These are phyloP conservation scores for Prunella himalayana DNA, from an alignment of 2,113 vertebrate genomes.

Conservation along the genomic window DNA sequence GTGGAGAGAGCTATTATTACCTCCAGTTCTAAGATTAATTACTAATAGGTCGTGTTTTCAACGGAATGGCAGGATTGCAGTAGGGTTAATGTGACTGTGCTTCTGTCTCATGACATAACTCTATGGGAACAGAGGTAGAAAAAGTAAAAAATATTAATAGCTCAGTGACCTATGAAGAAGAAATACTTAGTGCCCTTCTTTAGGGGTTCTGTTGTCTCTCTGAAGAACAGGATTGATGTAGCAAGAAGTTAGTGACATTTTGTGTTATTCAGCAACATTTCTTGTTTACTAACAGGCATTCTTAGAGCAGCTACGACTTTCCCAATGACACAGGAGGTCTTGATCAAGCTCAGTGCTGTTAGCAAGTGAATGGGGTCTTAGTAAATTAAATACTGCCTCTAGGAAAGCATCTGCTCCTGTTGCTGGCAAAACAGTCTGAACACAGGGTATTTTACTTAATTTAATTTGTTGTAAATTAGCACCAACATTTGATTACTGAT, in stretches of 20 bases:
- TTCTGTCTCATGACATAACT: background rate
- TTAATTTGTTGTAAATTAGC: background rate
- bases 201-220: background rate
- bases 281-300: background rate
- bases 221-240: background rate
- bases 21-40: constrained; percentile 24
- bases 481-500: background rate
- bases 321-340: background rate
- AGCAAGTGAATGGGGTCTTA: background rate
- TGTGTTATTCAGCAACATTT: background rate
- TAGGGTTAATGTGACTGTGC: background rate
- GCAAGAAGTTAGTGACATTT: background rate
- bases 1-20: background rate
- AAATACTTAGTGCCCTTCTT: background rate
- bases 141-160: background rate
- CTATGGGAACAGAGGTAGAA: background rate
- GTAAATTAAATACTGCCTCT: background rate
- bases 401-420: background rate
- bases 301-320: background rate
- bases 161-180: background rate
- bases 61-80: background rate
- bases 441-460: background rate
- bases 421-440: background rate
- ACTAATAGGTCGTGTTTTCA: background rate
- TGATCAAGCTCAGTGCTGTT: background rate